Evolutionary conservation across 2,113 vertebrate species (phyloP), one percentile per base, ranked within the genome.

Genomic region (Cervus canadensis): DNA sequence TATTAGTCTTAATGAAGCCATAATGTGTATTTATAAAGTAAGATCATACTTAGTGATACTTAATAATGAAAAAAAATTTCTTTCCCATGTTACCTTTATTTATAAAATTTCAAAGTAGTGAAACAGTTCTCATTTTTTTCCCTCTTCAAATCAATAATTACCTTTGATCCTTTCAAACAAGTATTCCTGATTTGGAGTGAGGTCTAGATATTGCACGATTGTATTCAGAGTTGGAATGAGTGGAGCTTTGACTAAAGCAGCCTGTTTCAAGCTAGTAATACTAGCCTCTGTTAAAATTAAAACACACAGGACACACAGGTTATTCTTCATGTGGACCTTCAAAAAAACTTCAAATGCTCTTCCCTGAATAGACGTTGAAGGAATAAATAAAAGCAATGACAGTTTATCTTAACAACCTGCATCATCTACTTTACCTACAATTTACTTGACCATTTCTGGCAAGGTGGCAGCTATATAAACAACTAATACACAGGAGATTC

Each of bases 151-250:
- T 50, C 5, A 79, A 19, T 25, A 92, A 17, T 0, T 94, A 99
- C 99, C 99, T 98, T 99, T 99, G 90, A 99, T 99, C 90, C 99
- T 99, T 19, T 99, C 99, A 21, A 99, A 99, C 76, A 99, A 97
- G 92, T 99, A 99, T 8, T 99, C 99, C 97, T 99, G 99, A 98
- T 99, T 99, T 1, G 99, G 99, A 2, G 99, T 99, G 59, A 99
- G 98, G 93, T 99, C 99, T 98, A 99, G 91, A 97, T 99, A 99
- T 93, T 99, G 99, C 96, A 99, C 99, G 1, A 99, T 99, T 1
- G 99, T 98, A 64, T 99, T 99, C 62, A 99, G 98, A 0, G 99
- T 99, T 0, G 99, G 99, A 92, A 99, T 99, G 79, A 99, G 99
- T 0, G 99, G 99, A 0, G 99, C 99, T 98, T 99, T 99, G 67